Evolutionary conservation across 2,797 vertebrate genomes (phyloP).

Genomic region (Percopsis omiscomaycus): DNA sequence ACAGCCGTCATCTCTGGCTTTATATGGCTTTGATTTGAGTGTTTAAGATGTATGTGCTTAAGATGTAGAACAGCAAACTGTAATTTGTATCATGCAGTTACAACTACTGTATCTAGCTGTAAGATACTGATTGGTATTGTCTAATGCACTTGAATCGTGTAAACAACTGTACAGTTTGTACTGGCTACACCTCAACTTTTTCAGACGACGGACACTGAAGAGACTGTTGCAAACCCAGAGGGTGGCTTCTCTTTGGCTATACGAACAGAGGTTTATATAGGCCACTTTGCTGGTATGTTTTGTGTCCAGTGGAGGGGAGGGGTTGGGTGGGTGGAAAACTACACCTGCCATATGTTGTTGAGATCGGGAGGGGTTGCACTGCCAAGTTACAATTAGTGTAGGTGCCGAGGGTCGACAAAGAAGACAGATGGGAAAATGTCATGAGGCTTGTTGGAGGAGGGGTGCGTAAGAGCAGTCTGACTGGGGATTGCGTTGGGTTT

Average conservation of each 20-base stretch:
- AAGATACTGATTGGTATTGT: neutral
- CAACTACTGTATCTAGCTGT: neutral
- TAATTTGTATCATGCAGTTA: constrained; percentile 1
- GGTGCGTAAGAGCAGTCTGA: constrained; percentile 11
- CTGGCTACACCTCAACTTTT: neutral
- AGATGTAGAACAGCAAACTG: neutral
- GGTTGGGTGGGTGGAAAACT: constrained; percentile 26
- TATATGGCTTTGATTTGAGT: constrained; percentile 24
- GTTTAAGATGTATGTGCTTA: constrained; percentile 9
- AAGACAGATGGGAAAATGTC: constrained; percentile 43
- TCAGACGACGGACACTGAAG: neutral
- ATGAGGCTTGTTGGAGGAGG: constrained; percentile 26
- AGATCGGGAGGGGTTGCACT: constrained; percentile 40
- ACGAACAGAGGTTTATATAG: neutral
- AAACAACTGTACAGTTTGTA: neutral
- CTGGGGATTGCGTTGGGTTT: constrained; percentile 14
- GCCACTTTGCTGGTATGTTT: constrained; percentile 19
- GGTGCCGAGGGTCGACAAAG: constrained; percentile 26
- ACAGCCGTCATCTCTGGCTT: constrained; percentile 47
- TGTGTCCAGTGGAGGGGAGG: constrained; percentile 24
- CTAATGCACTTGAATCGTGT: neutral
- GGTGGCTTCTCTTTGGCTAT: constrained; percentile 12
- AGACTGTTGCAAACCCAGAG: constrained; percentile 19
- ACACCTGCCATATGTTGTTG: constrained; percentile 33
- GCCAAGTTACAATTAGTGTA: constrained; percentile 44